Conservation (phyloP, 2,888 invertebrate genomes). For the Myopa testacea region DNA sequence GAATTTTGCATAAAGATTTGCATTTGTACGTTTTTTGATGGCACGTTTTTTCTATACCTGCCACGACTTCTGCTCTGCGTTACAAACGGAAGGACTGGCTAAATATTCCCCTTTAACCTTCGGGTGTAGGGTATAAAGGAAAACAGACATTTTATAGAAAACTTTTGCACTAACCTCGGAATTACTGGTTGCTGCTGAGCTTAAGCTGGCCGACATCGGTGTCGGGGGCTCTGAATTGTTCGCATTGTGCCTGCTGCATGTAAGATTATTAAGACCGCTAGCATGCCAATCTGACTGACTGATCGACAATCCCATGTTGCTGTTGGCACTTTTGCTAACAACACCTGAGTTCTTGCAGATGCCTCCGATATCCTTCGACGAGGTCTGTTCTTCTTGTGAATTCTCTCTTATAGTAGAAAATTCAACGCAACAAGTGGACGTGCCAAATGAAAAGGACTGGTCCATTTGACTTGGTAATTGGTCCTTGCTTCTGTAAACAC, state of each 20-base stretch:
- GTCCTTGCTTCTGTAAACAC: conserved; percentile 18
- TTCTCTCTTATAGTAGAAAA: conserved; percentile 3
- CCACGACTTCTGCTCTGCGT: too few relatives aligned
- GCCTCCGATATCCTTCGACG: conserved; percentile 13
- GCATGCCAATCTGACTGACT: conserved; percentile 44
- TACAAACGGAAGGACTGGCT: too few relatives aligned
- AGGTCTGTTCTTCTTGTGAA: conserved; percentile 8
- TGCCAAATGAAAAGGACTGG: not conserved
- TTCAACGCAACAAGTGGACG: conserved; percentile 42
- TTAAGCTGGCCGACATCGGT: conserved; percentile 76
- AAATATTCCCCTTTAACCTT: too few relatives aligned
- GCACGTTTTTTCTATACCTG: too few relatives aligned
- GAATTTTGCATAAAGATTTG: too few relatives aligned
- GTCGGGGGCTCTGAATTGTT: conserved; percentile 70
- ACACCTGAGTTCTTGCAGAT: not conserved
- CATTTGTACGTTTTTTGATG: too few relatives aligned
- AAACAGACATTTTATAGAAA: not conserved
- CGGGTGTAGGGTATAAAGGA: not conserved
- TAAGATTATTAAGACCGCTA: conserved; percentile 53
- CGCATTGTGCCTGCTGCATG: conserved; percentile 54
- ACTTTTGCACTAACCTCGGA: conserved; percentile 75
- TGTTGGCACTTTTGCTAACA: conserved; percentile 40
- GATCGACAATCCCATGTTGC: conserved; percentile 25
- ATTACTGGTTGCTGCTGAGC: conserved; percentile 83
- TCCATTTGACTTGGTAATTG: conserved; percentile 46